Base-by-base conservation (phyloP, 2,888 invertebrate genomes). In the Sinohyriopsis cumingii region DNA sequence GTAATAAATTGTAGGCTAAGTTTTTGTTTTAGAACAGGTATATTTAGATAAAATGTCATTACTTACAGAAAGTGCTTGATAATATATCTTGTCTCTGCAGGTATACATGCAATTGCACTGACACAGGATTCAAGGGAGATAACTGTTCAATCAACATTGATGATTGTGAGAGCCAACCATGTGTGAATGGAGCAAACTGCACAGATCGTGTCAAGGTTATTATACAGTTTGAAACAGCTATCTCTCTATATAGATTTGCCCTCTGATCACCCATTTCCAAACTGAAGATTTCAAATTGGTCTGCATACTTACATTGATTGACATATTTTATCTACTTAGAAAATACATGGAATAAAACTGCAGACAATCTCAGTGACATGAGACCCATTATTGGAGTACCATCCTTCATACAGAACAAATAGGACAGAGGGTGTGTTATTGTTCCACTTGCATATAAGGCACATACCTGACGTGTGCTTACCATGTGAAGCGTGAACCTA, bases 71-170 rank as follows among this genome's bases (percentile, higher is more conserved):
- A 15, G 45, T 45, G 45, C 45, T 45, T 45, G 45, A 45, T 45
- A 12, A 1, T 9, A 9, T 45, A 15, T 45, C 45, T 45, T 45
- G 7, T 63, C 24, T 12, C 69, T 80, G 12, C 75, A 87, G 87
- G 45, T 87, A 81, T 76, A 70, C 73, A 2, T 87, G 87, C 75
- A 77, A 87, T 72, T 87, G 87, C 71, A 72, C 80, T 5, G 83
- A 83, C 71, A 84, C 87, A 28, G 87, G 87, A 4, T 88, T 85
- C 73, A 81, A 73, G 61, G 87, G 87, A 12, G 64, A 57, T 12
- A 76, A 78, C 65, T 87, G 87, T 70, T 67, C 80, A 20, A 59
- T 65, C 6, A 77, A 86, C 74, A 86, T 85, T 53, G 79, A 85
- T 65, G 86, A 86, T 64, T 84, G 84, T 75, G 67, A 71, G 18